Percentiles rank a stretch among this genome's conserved stretches.
These are phyloP conservation scores for Lepidocyrtinus sp. DNA, from an alignment of 2,888 invertebrate genomes.

Conservation along the genomic window DNA sequence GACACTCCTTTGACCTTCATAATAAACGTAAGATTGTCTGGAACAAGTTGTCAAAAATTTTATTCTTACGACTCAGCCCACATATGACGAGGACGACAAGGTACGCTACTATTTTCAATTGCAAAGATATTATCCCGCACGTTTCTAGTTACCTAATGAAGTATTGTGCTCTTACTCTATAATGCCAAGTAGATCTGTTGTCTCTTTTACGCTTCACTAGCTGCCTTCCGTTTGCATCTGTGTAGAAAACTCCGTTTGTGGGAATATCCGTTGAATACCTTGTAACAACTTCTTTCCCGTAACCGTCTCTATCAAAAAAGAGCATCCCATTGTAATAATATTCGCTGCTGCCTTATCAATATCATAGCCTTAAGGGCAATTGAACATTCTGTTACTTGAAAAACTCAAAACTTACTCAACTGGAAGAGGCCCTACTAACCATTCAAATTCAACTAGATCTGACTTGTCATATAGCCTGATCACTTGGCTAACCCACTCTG, in stretches of 20 bases:
- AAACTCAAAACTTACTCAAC: slow-evolving; percentile 73
- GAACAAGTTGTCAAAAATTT: too few species aligned
- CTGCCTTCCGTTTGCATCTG: slow-evolving; percentile 96
- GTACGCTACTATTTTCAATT: too few species aligned
- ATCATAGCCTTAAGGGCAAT: not conserved
- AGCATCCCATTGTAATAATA: not conserved
- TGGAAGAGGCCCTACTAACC: slow-evolving; percentile 85
- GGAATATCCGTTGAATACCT: slow-evolving; percentile 80
- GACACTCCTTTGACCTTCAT: too few species aligned
- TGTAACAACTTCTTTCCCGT: slow-evolving; percentile 89
- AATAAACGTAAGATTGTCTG: too few species aligned
- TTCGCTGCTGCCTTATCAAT: not conserved
- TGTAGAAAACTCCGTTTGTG: slow-evolving; percentile 83
- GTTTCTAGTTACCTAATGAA: too few species aligned
- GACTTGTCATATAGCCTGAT: slow-evolving; percentile 78
- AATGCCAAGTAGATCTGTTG: slow-evolving; percentile 82
- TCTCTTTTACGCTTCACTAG: slow-evolving; percentile 81
- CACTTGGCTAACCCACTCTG: slow-evolving; percentile 82
- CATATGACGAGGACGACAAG: too few species aligned
- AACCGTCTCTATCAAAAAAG: slow-evolving; percentile 68
- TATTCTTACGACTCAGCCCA: too few species aligned
- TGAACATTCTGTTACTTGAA: too few species aligned
- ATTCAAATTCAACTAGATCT: slow-evolving; percentile 78
- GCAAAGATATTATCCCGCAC: too few species aligned
- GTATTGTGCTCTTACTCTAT: slow-evolving; percentile 60